A percentile compares a stretch with the other conserved stretches of the same genome.
Evolutionary conservation across 1,140 invertebrate species (phyloP).

Genomic region (Papilio polytes): DNA sequence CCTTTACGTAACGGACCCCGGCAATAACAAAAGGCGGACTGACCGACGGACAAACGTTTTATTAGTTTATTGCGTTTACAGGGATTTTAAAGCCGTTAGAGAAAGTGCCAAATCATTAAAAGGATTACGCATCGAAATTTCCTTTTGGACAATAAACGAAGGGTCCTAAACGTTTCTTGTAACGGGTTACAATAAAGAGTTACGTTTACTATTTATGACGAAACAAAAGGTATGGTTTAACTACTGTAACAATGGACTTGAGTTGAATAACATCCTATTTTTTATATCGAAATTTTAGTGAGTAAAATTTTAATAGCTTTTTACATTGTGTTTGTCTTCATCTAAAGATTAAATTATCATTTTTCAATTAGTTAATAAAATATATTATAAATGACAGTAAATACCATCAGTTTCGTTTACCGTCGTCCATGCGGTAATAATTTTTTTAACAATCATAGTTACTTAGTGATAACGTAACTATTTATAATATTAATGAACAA

Average conservation of each 20-base stretch:
- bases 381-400: no score
- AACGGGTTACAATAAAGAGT: slow-evolving; percentile 29
- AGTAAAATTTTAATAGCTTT: no score
- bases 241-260: background rate
- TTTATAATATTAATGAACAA: no score
- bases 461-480: no score
- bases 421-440: no score
- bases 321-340: no score
- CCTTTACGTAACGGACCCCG: slow-evolving; percentile 35
- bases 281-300: no score
- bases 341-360: no score
- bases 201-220: slow-evolving; percentile 2
- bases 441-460: no score
- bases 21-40: slow-evolving; percentile 20
- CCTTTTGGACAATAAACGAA: slow-evolving; percentile 27
- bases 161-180: slow-evolving; percentile 14
- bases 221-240: background rate
- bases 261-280: background rate
- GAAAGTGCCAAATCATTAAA: slow-evolving; percentile 36
- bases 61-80: slow-evolving; percentile 32
- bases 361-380: no score
- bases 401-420: no score
- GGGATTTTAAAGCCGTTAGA: slow-evolving; percentile 35
- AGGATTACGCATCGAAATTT: slow-evolving; percentile 37
- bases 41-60: slow-evolving; percentile 28